A percentile compares a stretch with the other conserved stretches of the same genome.
phyloP scores from a whole-genome alignment of 1,140 invertebrate genomes.

The Arctopsyche grandis region DNA sequence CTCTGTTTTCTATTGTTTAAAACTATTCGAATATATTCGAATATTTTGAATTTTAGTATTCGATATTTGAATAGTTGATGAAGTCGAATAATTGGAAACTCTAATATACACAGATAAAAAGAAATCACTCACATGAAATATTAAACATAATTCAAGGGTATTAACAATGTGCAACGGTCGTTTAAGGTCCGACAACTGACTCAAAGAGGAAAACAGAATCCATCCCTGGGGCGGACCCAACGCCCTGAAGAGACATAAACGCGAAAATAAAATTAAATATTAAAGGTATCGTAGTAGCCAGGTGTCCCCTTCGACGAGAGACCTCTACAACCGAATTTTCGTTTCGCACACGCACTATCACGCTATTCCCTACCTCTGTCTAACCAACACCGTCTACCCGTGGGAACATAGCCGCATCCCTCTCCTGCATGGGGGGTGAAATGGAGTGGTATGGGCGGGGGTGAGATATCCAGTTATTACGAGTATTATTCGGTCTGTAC shows the following conservation, averaged over 20 bases:
- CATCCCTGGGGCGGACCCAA: too few species aligned
- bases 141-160: too few species aligned
- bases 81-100: too few species aligned
- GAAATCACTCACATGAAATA: too few species aligned
- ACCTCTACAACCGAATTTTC: slow-evolving; percentile 23
- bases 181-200: too few species aligned
- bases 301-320: slow-evolving; percentile 42
- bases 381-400: neutral
- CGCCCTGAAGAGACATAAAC: neutral
- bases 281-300: neutral
- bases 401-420: slow-evolving; percentile 19
- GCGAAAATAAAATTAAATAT: slow-evolving; percentile 20
- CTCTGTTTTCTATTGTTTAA: too few species aligned
- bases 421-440: slow-evolving; percentile 6
- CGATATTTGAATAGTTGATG: too few species aligned
- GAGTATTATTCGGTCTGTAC: slow-evolving; percentile 53
- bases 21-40: too few species aligned
- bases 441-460: slow-evolving; percentile 6
- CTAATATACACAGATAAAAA: too few species aligned
- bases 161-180: too few species aligned
- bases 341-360: neutral
- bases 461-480: slow-evolving; percentile 50
- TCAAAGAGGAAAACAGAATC: too few species aligned
- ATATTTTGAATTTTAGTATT: too few species aligned
- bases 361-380: slow-evolving; percentile 18